Evolutionary conservation across 2,797 vertebrate genomes (phyloP), one percentile per base, ranked within the genome.

Genomic region (Etheostoma perlongum): DNA sequence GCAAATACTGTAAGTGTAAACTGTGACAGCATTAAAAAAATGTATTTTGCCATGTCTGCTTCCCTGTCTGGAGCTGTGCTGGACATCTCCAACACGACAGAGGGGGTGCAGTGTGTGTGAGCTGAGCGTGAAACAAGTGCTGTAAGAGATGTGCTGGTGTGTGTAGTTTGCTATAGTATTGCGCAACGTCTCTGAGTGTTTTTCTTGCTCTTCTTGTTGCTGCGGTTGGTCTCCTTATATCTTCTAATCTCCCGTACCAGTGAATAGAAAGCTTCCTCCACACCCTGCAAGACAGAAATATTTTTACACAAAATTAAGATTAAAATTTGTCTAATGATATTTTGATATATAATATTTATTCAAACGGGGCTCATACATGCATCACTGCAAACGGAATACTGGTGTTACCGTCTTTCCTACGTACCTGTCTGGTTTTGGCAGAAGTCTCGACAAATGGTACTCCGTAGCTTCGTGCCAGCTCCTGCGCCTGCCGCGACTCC

Each of bases 221-320:
- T 96, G 90, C 96, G 95, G 89, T 96, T 94, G 42, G 94, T 96
- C 90, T 97, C 96, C 89, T 97, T 97, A 77, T 97, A 96, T 88
- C 90, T 95, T 84, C 96, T 94, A 70, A 97, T 97, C 89, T 97
- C 96, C 53, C 96, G 92, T 33, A 97, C 96, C 12, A 97, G 92
- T 3, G 96, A 97, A 83, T 97, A 97, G 81, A 97, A 97, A 2
- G 96, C 96, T 75, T 97, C 96, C 76, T 97, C 96, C 48, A 97
- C 96, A 21, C 96, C 96, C 96, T 97, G 89, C 47, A 78, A 72
- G 12, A 83, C 8, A 88, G 11, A 40, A n/a, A 51, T 42, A 48
- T 42, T 49, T 40, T 49, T 6, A 21, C 16, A 23, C 8, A 19
- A 40, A 11, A 40, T 40, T 40, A 40, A 40, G 36, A 44, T 44